Conservation (phyloP, 2,797 vertebrate species). For the Gallinago stenura region DNA sequence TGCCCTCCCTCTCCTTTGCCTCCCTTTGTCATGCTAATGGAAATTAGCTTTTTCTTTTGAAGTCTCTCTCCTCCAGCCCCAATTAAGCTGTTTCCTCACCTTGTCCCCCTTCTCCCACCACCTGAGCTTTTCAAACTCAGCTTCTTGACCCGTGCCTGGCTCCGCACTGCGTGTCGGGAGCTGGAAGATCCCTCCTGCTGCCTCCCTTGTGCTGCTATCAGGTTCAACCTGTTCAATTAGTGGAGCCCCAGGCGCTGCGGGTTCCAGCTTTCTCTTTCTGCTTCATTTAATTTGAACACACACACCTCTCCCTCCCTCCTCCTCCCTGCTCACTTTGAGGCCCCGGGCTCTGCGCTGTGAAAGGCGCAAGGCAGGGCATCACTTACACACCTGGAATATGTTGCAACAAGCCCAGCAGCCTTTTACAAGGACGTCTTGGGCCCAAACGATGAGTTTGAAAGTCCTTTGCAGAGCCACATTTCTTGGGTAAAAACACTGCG, state of each 20-base stretch:
- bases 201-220: slow-evolving; percentile 44
- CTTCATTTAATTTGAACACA: slow-evolving; percentile 69
- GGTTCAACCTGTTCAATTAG: slow-evolving; percentile 78
- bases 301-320: slow-evolving; percentile 39
- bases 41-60: not conserved
- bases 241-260: slow-evolving; percentile 43
- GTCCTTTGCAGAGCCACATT: slow-evolving; percentile 50
- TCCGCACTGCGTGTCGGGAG: not conserved
- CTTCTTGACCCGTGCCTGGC: not conserved
- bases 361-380: slow-evolving; percentile 67
- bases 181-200: not conserved
- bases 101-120: not conserved
- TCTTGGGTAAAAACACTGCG: not conserved
- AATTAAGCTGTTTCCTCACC: not conserved
- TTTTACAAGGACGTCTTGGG: slow-evolving; percentile 50
- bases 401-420: slow-evolving; percentile 66
- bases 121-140: not conserved
- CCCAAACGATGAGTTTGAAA: slow-evolving; percentile 14
- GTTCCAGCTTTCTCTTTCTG: slow-evolving; percentile 78
- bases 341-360: slow-evolving; percentile 52
- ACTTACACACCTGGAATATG: slow-evolving; percentile 72
- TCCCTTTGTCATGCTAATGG: not conserved
- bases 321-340: slow-evolving; percentile 26
- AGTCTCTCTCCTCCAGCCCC: not conserved
- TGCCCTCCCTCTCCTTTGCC: not conserved